A percentile compares a stretch with the other conserved stretches of the same genome.
Evolutionary conservation across 2,888 invertebrate genomes (phyloP).

Genomic region (Eupeodes latifasciatus): DNA sequence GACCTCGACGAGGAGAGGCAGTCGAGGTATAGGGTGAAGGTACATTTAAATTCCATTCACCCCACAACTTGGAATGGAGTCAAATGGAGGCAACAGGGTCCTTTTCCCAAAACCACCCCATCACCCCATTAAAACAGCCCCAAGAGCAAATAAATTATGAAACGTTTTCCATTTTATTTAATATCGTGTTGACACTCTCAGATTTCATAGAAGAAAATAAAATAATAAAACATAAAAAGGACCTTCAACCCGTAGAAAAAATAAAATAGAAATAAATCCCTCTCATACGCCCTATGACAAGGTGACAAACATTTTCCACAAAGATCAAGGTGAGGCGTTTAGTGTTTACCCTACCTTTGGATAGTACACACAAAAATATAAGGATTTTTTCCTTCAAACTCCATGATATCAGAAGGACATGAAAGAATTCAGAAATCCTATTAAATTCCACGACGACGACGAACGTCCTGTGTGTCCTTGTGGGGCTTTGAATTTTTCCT

Average conservation of each 20-base stretch:
- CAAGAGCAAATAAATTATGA: slow-evolving; percentile 69
- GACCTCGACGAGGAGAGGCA: neutral
- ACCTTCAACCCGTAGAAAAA: slow-evolving; percentile 45
- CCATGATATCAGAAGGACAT: slow-evolving; percentile 40
- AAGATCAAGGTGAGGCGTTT: slow-evolving; percentile 57
- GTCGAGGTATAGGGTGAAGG: neutral
- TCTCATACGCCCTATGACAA: slow-evolving; percentile 9
- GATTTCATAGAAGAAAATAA: slow-evolving; percentile 37
- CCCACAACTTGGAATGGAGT: neutral
- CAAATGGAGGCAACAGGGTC: slow-evolving; percentile 8
- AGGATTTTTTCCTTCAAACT: slow-evolving; percentile 7
- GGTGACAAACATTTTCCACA: slow-evolving; percentile 53
- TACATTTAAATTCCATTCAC: slow-evolving; percentile 64
- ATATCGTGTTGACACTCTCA: slow-evolving; percentile 74
- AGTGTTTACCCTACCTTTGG: slow-evolving; percentile 19
- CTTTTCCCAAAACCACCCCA: neutral
- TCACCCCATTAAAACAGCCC: neutral
- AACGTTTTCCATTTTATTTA: slow-evolving; percentile 75
- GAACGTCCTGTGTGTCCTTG: slow-evolving; percentile 20
- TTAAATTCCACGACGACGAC: slow-evolving; percentile 53
- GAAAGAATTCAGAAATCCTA: slow-evolving; percentile 67
- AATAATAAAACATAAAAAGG: slow-evolving; percentile 57
- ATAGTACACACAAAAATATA: neutral
- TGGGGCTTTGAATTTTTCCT: slow-evolving; percentile 7
- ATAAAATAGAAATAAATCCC: neutral